Evolutionary conservation across 2,888 invertebrate genomes (phyloP).

Genomic region (Theretra japonica): DNA sequence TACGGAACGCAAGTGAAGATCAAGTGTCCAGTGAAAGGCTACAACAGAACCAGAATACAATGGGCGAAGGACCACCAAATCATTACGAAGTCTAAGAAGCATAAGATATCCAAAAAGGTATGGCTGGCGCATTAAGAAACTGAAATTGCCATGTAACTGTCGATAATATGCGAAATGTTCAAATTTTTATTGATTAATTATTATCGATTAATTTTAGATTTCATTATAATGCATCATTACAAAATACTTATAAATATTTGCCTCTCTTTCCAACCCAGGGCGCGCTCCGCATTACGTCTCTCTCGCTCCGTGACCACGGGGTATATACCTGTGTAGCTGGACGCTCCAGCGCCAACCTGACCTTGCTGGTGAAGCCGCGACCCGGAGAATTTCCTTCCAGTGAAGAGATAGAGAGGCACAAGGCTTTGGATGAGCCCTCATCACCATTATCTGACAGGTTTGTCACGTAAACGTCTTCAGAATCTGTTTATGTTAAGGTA

Average conservation of each 20-base stretch:
- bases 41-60: conserved; percentile 91
- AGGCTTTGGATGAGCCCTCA: conserved; percentile 76
- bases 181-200: too few species aligned
- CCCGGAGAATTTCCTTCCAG: conserved; percentile 92
- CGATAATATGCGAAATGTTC: too few species aligned
- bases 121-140: too few species aligned
- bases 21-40: conserved; percentile 95
- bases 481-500: too few species aligned
- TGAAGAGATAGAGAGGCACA: conserved; percentile 88
- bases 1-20: conserved; percentile 96
- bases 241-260: too few species aligned
- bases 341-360: conserved; percentile 91
- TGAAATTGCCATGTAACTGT: too few species aligned
- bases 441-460: conserved; percentile 79
- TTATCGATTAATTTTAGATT: too few species aligned
- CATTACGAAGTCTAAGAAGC: conserved; percentile 91
- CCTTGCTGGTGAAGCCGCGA: conserved; percentile 90
- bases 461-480: conserved; percentile 28
- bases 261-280: conserved; percentile 79
- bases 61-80: conserved; percentile 95
- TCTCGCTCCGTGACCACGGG: conserved; percentile 92
- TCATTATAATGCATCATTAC: too few species aligned
- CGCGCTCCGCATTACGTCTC: conserved; percentile 92
- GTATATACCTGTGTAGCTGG: conserved; percentile 95
- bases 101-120: conserved; percentile 94